A percentile compares a stretch with the other conserved stretches of the same genome.
These are phyloP conservation scores for Macrophya annulata DNA, from an alignment of 2,888 invertebrate species.

Conservation along the genomic window DNA sequence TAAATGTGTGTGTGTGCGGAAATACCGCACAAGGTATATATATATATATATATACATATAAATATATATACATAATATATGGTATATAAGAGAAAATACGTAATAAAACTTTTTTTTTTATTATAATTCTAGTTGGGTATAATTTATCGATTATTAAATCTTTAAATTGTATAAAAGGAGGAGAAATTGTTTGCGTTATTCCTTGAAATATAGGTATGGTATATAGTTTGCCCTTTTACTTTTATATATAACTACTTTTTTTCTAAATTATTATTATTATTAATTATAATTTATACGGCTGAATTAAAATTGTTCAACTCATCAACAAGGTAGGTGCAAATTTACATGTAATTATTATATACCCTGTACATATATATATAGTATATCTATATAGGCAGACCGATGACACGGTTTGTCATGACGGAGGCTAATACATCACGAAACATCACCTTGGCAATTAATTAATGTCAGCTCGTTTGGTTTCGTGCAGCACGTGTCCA, in stretches of 20 bases:
- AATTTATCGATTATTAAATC: conserved; percentile 8
- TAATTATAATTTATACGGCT: too few relatives aligned
- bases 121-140: neutral
- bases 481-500: conserved; percentile 56
- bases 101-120: neutral
- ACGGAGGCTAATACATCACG: conserved; percentile 16
- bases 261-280: too few relatives aligned
- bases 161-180: neutral
- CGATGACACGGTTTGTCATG: conserved; percentile 33
- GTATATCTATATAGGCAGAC: conserved; percentile 51
- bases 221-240: too few relatives aligned
- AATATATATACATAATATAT: neutral
- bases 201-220: too few relatives aligned
- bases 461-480: conserved; percentile 25
- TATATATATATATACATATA: neutral
- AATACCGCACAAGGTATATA: neutral
- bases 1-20: neutral
- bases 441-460: conserved; percentile 39
- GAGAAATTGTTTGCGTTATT: too few relatives aligned
- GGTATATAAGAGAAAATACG: neutral
- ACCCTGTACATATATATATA: conserved; percentile 22
- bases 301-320: too few relatives aligned
- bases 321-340: neutral
- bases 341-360: too few relatives aligned
- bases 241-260: too few relatives aligned